Percentiles rank a stretch among this genome's conserved stretches.
Evolutionary conservation across 2,888 invertebrate species (phyloP).

Genomic region (Dysmachus trigonus): DNA sequence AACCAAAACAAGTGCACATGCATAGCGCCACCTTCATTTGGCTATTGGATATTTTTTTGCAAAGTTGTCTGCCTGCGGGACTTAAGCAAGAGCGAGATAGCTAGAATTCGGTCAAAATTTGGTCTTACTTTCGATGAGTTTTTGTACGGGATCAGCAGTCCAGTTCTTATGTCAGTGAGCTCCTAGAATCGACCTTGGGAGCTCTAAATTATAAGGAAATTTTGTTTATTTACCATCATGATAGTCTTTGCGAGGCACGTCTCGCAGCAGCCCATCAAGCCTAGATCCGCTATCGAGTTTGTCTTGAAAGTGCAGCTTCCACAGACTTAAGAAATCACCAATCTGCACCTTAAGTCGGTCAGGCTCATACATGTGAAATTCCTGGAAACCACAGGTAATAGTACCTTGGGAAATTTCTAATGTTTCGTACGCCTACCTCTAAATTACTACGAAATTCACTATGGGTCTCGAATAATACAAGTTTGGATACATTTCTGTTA

Average conservation of each 20-base stretch:
- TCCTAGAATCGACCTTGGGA: too few relatives aligned
- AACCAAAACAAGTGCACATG: too few relatives aligned
- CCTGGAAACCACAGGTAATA: conserved; percentile 57
- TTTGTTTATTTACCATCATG: conserved; percentile 59
- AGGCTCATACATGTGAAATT: conserved; percentile 63
- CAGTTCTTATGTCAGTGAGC: too few relatives aligned
- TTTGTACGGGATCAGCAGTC: too few relatives aligned
- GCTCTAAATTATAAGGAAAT: too few relatives aligned
- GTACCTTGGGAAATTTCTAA: not conserved
- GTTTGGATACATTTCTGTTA: conserved; percentile 62
- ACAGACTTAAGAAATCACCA: conserved; percentile 70
- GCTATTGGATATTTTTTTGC: too few relatives aligned
- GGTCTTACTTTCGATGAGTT: too few relatives aligned
- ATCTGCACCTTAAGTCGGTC: conserved; percentile 64
- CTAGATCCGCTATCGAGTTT: conserved; percentile 68
- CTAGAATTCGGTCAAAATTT: too few relatives aligned
- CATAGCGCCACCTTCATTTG: too few relatives aligned
- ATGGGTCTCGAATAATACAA: conserved; percentile 71
- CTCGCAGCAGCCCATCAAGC: conserved; percentile 67
- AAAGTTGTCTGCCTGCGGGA: too few relatives aligned
- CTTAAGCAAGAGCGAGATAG: too few relatives aligned
- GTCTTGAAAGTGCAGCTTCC: conserved; percentile 69
- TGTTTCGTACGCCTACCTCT: conserved; percentile 56
- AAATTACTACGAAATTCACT: conserved; percentile 66
- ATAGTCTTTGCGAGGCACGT: conserved; percentile 65